These are phyloP conservation scores for Tenthredo scrophulariae DNA, from an alignment of 2,888 invertebrate genomes.

Conservation along the genomic window DNA sequence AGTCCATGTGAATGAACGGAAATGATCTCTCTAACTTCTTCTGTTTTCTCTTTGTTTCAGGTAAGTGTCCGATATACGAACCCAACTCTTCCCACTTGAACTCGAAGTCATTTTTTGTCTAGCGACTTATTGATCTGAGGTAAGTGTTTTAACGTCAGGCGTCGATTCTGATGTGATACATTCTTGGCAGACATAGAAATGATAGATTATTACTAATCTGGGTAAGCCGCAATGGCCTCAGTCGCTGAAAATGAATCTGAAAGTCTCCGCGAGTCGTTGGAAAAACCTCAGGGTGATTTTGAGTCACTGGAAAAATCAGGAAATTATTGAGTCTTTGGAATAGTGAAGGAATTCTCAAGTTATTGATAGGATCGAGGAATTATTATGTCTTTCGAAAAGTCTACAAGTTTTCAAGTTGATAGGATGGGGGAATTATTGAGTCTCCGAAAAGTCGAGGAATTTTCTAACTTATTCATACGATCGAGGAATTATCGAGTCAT, in stretches of 20 bases:
- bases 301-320: background rate
- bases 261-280: background rate
- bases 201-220: background rate
- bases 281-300: background rate
- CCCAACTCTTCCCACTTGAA: background rate
- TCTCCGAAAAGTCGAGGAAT: background rate
- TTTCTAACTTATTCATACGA: background rate
- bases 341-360: background rate
- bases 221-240: background rate
- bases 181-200: background rate
- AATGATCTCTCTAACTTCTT: background rate
- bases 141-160: background rate
- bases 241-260: background rate
- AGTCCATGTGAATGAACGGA: no score
- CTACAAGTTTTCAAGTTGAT: background rate
- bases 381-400: background rate
- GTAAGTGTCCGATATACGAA: slow-evolving; percentile 9
- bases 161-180: background rate
- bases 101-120: background rate
- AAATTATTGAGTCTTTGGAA: background rate
- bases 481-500: background rate
- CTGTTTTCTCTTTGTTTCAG: slow-evolving; percentile 22
- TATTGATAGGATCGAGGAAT: background rate
- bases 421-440: background rate
- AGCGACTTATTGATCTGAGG: background rate